These are phyloP conservation scores for Athene cunicularia DNA, from an alignment of 2,113 vertebrate species.

Conservation along the genomic window DNA sequence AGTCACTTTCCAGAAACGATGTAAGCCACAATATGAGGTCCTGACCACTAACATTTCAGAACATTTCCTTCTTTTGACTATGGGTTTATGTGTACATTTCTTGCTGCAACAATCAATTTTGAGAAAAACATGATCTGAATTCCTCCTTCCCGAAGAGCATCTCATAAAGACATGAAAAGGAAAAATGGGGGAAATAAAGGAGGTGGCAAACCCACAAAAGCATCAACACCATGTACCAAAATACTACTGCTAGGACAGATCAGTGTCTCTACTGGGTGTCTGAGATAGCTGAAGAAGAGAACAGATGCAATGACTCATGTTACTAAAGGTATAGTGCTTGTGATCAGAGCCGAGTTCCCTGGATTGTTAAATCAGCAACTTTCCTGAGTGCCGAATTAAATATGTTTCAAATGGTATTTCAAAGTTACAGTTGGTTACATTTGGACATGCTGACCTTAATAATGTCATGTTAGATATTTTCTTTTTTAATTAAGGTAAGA, in stretches of 20 bases:
- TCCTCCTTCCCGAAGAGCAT: neutral
- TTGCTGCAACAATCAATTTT: constrained; percentile 5
- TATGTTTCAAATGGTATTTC: neutral
- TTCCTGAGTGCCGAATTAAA: neutral
- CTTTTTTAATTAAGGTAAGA: constrained; percentile 43
- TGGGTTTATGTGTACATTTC: neutral
- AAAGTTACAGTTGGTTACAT: constrained; percentile 29
- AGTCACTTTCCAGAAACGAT: neutral
- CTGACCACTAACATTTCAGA: constrained; percentile 29
- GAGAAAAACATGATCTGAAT: neutral
- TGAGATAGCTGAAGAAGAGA: neutral
- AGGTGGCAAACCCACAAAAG: neutral
- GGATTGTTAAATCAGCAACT: constrained; percentile 27
- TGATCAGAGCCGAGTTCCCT: neutral
- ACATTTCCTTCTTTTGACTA: neutral
- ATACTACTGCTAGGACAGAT: neutral
- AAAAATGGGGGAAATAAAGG: neutral
- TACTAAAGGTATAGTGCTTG: neutral
- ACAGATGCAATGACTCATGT: constrained; percentile 32
- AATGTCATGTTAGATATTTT: constrained; percentile 12
- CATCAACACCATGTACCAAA: neutral
- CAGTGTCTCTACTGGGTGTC: neutral
- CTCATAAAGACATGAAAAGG: neutral
- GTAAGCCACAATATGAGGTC: constrained; percentile 22
- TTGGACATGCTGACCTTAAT: neutral